Base-by-base conservation (phyloP, 2,888 invertebrate genomes). In the Thecophora atra region DNA sequence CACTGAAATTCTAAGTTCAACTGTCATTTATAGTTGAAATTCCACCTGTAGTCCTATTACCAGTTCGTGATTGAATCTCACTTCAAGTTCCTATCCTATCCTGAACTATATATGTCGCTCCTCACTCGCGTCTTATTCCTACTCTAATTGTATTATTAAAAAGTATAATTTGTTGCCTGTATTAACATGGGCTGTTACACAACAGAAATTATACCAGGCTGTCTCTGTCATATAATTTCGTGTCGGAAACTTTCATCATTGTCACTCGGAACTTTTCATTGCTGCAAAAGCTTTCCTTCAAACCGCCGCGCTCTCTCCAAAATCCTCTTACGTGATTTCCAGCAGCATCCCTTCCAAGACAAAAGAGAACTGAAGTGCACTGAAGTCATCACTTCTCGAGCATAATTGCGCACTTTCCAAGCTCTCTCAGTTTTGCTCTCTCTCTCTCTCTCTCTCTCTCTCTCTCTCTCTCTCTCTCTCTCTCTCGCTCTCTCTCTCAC, bases 261-360 rank as follows among this genome's bases (percentile, higher is more conserved):
- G n/a, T n/a, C n/a, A n/a, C n/a, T n/a, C 11, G 44, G 58, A 68
- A 44, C 68, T 68, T 21, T 30, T 3, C 42, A 3, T 24, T 15
- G 24, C 52, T n/a, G n/a, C n/a, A 42, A 56, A 68, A 67, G 67
- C 67, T 67, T 30, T 21, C 17, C 21, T n/a, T 11, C 4, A 5
- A 30, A 37, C 37, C 54, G 28, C 54, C 54, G 54, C 28, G 37
- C 37, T 6, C 56, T 58, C 58, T 44, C 28, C 3, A 21, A 4
- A 26, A 19, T 4, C 62, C n/a, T n/a, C 8, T 47, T 5, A 47
- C 47, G n/a, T 47, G 19, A n/a, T n/a, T n/a, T n/a, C 65, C 24
- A 44, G 26, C 64, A 65, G 65, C 65, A 52, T 44, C 47, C 51
- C 19, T 65, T 65, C 65, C 65, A 65, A 30, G 8, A n/a, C 47